Evolutionary conservation across 2,888 invertebrate genomes (phyloP).

Genomic region (Lepetodrilus schrolli): DNA sequence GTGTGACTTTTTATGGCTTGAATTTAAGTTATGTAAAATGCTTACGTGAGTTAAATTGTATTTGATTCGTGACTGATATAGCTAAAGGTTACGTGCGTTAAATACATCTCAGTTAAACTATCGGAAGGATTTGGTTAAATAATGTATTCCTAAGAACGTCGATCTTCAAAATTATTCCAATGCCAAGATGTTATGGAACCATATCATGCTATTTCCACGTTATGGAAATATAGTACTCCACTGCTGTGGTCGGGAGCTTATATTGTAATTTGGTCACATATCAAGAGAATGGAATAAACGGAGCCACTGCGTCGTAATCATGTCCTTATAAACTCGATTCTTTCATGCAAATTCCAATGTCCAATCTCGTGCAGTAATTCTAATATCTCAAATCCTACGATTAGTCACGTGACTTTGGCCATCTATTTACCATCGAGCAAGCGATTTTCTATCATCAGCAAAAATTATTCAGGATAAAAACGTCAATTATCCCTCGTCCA

Average conservation of each 20-base stretch:
- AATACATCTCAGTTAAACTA: no score
- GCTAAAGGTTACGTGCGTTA: no score
- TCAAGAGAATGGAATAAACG: not conserved
- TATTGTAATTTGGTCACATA: not conserved
- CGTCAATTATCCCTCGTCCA: slow-evolving; percentile 16
- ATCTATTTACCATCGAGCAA: not conserved
- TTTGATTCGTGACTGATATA: no score
- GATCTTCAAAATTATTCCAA: no score
- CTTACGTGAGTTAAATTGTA: no score
- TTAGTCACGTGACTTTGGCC: slow-evolving; percentile 13
- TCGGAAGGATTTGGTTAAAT: no score
- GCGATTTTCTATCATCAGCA: slow-evolving; percentile 24
- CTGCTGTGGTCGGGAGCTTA: not conserved
- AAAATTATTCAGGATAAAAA: slow-evolving; percentile 24
- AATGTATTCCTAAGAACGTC: no score
- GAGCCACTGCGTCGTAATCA: not conserved
- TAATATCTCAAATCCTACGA: not conserved
- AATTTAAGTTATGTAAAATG: no score
- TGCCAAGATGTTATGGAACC: no score
- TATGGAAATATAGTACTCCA: no score
- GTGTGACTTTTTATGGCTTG: no score
- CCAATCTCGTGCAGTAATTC: not conserved
- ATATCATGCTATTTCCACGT: no score
- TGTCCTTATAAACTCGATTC: not conserved
- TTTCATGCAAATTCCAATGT: slow-evolving; percentile 20